Base-by-base conservation (phyloP, 2,113 vertebrate species). In the Myanophis thanlyinensis region DNA sequence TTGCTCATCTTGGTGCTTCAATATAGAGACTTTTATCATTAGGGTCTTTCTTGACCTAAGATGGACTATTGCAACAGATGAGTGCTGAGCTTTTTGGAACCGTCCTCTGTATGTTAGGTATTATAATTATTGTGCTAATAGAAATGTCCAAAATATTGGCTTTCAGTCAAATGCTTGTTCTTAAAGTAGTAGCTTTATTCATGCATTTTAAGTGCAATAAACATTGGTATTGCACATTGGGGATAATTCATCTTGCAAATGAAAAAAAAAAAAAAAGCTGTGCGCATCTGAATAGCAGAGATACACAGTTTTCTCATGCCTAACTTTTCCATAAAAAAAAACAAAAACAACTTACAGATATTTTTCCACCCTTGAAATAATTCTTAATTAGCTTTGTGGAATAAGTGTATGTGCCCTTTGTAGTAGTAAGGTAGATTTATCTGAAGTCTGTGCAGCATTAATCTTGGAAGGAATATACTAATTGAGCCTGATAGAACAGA, bases 321-420 rank as follows among this genome's bases (percentile, higher is more conserved):
- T 47, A 92, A 46, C 89, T n/a, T 93, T 56, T 80, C 22, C 84
- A 89, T 52, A 59, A 0, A 47, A 56, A 0, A 0, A 51, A 53
- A 0, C 4, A 91, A n/a, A n/a, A n/a, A n/a, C n/a, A n/a, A n/a
- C n/a, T n/a, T n/a, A 59, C 51, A 48, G 89, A 59, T 90, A 25
- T 0, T 5, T 62, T 44, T 7, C 11, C n/a, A 7, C 35, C 46
- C 0, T 91, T 88, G 59, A n/a, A 93, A 2, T 0, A 0, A 7
- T 20, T 67, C 88, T 85, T 90, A 11, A 22, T 89, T 6, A 10
- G 90, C 93, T 92, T 91, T 30, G 92, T 94, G 11, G 90, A 23
- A 62, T 62, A 87, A 54, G 51, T 51, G 53, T 87, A 23, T 67
- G 84, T 95, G 46, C 87, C 92, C 88, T 86, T 91, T 0, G 23